phyloP scores from a whole-genome alignment of 2,797 vertebrate species.

The Xenops minutus region DNA sequence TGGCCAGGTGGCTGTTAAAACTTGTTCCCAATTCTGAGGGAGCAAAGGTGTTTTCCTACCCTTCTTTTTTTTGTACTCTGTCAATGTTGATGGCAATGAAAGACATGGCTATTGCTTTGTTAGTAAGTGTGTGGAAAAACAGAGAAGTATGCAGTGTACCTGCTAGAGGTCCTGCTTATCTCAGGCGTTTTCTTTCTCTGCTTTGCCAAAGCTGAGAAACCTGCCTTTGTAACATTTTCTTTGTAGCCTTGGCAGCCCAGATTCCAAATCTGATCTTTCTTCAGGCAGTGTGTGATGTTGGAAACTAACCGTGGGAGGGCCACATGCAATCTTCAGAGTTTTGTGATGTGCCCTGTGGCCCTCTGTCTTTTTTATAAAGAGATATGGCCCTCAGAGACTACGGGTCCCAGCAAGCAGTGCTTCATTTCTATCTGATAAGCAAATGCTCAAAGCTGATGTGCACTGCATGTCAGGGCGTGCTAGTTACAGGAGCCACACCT shows the following conservation, averaged over 20 bases:
- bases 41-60: neutral
- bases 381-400: neutral
- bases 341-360: conserved; percentile 26
- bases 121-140: neutral
- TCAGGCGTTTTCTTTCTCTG: neutral
- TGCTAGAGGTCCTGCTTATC: neutral
- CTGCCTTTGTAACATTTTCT: neutral
- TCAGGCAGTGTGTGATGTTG: neutral
- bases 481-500: neutral
- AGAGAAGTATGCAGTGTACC: neutral
- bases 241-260: neutral
- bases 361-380: neutral
- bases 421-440: conserved; percentile 45
- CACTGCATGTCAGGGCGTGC: neutral
- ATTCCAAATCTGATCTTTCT: conserved; percentile 7
- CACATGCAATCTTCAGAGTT: neutral
- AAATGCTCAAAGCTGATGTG: neutral
- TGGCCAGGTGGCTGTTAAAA: neutral
- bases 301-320: neutral
- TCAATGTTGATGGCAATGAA: neutral
- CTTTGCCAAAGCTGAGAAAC: neutral
- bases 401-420: conserved; percentile 43
- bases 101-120: neutral
- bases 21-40: neutral
- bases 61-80: neutral